phyloP scores from a whole-genome alignment of 2,888 invertebrate genomes.

The Xestia xanthographa region DNA sequence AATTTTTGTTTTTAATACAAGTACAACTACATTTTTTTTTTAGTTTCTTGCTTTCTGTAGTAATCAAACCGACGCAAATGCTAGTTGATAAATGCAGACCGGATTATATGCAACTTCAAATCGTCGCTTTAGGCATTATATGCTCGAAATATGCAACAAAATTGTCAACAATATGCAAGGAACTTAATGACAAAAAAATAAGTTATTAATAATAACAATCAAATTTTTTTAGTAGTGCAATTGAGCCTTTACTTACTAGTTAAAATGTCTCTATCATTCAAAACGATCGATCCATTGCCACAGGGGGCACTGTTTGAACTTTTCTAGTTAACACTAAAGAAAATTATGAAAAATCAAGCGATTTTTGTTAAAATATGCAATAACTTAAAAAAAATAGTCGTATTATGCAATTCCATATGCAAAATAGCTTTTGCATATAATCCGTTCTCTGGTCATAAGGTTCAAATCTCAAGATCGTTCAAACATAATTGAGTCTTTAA shows the following conservation, averaged over 20 bases:
- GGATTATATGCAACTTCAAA: background rate
- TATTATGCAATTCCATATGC: background rate
- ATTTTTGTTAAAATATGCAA: background rate
- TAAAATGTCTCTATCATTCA: background rate
- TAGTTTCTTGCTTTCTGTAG: background rate
- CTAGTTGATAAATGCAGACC: background rate
- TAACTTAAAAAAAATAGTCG: background rate
- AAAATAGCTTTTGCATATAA: background rate
- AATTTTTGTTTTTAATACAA: background rate
- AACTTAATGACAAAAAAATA: background rate
- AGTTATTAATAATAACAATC: background rate
- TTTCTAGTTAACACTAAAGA: background rate
- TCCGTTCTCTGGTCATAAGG: background rate
- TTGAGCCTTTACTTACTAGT: too few species aligned
- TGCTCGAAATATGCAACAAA: background rate
- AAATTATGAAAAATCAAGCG: background rate
- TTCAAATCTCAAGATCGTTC: background rate
- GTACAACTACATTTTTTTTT: background rate
- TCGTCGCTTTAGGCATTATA: background rate
- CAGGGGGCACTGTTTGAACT: background rate
- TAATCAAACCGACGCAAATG: background rate
- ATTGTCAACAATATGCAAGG: background rate
- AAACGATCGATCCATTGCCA: background rate
- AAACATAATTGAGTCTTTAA: background rate
- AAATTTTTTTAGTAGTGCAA: background rate